Conservation (phyloP, 2,797 vertebrate species). For the Acanthopagrus latus region DNA sequence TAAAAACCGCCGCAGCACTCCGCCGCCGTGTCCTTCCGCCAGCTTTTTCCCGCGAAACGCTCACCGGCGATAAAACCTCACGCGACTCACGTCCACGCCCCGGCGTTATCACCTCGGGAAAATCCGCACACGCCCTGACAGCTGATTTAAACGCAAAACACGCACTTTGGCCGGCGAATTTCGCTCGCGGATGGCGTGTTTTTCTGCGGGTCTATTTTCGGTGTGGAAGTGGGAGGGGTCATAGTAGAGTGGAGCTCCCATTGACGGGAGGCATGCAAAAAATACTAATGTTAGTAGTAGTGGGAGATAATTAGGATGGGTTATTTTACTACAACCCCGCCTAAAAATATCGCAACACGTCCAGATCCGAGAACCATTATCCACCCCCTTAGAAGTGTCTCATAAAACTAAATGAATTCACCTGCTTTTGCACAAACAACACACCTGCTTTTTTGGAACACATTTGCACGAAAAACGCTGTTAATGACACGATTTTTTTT, state of each 20-base stretch:
- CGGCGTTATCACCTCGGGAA: rapidly evolving
- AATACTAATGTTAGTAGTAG: constrained; percentile 60
- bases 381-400: too few relatives aligned
- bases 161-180: rapidly evolving
- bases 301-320: constrained; percentile 45
- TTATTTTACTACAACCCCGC: constrained; percentile 28
- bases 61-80: not conserved
- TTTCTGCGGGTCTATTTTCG: constrained; percentile 45
- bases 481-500: not conserved
- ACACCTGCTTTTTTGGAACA: not conserved
- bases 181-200: too few relatives aligned
- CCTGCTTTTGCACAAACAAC: not conserved
- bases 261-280: constrained; percentile 63
- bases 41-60: constrained; percentile 70
- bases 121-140: rapidly evolving
- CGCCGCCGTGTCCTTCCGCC: constrained; percentile 66
- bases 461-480: not conserved
- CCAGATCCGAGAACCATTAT: not conserved
- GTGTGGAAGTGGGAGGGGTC: constrained; percentile 70
- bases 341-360: constrained; percentile 22
- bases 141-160: rapidly evolving
- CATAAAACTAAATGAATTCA: not conserved
- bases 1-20: constrained; percentile 64
- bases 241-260: constrained; percentile 66
- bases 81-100: not conserved